Evolutionary conservation across 2,113 vertebrate genomes (phyloP).

Genomic region (human (Homo sapiens)): DNA sequence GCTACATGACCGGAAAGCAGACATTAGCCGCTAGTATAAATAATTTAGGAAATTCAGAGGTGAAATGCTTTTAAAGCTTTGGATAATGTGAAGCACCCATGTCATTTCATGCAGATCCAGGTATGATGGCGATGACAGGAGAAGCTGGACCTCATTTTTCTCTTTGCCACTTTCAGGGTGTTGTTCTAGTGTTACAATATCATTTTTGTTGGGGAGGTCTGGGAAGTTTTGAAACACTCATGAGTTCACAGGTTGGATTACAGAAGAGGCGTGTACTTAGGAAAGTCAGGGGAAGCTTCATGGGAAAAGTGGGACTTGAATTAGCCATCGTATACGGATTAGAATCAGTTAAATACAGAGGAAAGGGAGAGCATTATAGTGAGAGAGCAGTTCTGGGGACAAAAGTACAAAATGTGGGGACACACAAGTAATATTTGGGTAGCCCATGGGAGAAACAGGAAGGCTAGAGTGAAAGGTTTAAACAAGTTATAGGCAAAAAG

Average conservation of each 20-base stretch:
- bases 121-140: background rate
- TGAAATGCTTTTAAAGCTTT: constrained; percentile 59
- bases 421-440: background rate
- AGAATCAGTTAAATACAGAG: background rate
- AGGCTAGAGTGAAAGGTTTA: background rate
- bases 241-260: background rate
- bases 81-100: constrained; percentile 45
- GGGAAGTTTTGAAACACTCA: background rate
- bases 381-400: background rate
- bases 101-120: background rate
- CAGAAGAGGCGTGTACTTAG: background rate
- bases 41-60: constrained; percentile 73
- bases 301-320: background rate
- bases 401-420: background rate
- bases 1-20: constrained; percentile 71
- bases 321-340: background rate
- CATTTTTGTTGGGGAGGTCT: background rate
- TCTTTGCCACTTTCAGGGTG: background rate
- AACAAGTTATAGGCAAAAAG: background rate
- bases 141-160: background rate
- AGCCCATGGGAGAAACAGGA: background rate
- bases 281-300: background rate
- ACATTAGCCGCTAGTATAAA: constrained; percentile 76
- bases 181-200: background rate
- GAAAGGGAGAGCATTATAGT: background rate